Base-by-base conservation (phyloP, 2,113 vertebrate species). In the Tetrax tetrax region DNA sequence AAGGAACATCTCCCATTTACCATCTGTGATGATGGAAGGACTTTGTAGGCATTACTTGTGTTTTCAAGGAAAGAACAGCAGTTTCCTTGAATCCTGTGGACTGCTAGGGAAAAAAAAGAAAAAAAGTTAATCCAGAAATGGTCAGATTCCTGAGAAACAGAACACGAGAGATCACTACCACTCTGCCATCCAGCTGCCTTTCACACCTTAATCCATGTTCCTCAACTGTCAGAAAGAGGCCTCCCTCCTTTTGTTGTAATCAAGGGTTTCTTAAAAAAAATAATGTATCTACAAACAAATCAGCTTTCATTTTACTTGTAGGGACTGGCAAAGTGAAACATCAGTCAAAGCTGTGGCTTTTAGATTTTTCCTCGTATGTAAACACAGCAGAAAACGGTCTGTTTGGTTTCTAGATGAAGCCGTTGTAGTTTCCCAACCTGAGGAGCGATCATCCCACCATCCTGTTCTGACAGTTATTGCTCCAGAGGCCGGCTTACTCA, bases 361-460 rank as follows among this genome's bases (percentile, higher is more conserved):
- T 10, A 41, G 78, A 27, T 14, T 76, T 90, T 23, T 7, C 4
- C 5, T 29, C 7, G 1, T 22, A 38, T 2, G 10, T 65, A 69
- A 76, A 65, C n/a, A 54, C 13, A 57, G 54, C 24, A 69, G 77
- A 79, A 89, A 57, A 72, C 6, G 17, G 29, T 56, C 60, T 33
- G 29, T 24, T 61, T 17, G 2, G 53, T 85, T 95, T 76, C 64
- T 12, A 23, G 69, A 76, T 96, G 68, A 90, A 80, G 89, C 89
- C 95, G 93, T n/a, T 37, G 17, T 7, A 22, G 31, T 97, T 97
- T 93, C 95, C 78, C 75, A 96, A 71, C 35, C 37, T 59, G 35
- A 82, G 57, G 74, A 38, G 70, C 3, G 5, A 48, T 64, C 38
- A 6, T n/a, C 1, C 3, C 5, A 48, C 60, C 14, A 14, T 53